Evolutionary conservation across 64 coral and sea anemone genomes (phyloP).

Genomic region (Actinia tenebrosa): DNA sequence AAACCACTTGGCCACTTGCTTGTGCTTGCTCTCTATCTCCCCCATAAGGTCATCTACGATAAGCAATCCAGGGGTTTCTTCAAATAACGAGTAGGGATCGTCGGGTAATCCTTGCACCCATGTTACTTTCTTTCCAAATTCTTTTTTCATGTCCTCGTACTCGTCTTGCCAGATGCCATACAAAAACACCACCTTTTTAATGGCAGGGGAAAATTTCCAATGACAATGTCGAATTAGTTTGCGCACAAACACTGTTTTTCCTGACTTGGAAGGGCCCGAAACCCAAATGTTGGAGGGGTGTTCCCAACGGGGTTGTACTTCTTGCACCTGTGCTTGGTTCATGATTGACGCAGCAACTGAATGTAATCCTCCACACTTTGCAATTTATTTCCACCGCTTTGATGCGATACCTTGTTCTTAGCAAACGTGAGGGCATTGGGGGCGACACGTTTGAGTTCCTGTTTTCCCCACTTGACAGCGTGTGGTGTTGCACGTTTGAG

Average conservation of each 20-base stretch:
- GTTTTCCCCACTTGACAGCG: no score
- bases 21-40: not conserved
- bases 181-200: not conserved
- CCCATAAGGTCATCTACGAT: not conserved
- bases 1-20: not conserved
- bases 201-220: not conserved
- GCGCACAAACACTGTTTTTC: not conserved
- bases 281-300: not conserved
- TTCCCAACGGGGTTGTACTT: not conserved
- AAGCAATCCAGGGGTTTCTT: not conserved
- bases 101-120: not conserved
- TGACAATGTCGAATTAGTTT: not conserved
- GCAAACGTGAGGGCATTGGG: no score
- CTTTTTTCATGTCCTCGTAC: constrained; percentile 1
- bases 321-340: not conserved
- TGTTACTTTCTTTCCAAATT: not conserved
- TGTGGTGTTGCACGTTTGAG: no score
- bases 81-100: not conserved
- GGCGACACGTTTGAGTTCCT: no score
- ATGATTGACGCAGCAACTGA: not conserved
- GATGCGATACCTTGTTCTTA: not conserved
- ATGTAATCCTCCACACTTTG: not conserved
- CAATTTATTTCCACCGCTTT: not conserved
- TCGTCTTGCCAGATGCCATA: not conserved
- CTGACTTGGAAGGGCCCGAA: not conserved